Base-by-base conservation (phyloP, 2,797 vertebrate genomes). In the Sebastiscus tertius region DNA sequence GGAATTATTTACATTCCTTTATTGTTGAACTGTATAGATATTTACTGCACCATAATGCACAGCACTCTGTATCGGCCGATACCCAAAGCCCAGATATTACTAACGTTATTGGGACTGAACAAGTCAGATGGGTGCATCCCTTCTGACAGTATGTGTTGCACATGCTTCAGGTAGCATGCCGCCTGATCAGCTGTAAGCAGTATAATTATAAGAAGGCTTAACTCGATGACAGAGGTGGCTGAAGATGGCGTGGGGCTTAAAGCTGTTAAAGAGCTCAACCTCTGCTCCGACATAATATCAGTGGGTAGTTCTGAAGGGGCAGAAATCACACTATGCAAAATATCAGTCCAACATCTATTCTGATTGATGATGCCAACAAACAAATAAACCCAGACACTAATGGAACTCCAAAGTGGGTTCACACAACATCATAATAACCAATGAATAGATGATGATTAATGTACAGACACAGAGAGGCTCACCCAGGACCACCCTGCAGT, bases 401-500 rank as follows among this genome's bases (percentile, higher is more conserved):
- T 46, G 42, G 13, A 14, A 20, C 46, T 18, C 8, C 18, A 18
- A 49, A 8, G 46, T 1, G 33, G 33, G 24, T 31, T 61, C 20
- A n/a, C 5, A 64, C 7, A 31, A 2, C 8, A 70, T 5, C 12
- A 18, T 46, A 16, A 18, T 46, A 46, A 36, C 34, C 34, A 7
- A 18, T 13, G 18, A 55, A 4, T 9, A 6, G 6, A 18, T 11
- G 39, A n/a, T 62, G 58, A 71, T 7, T 61, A 8, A 52, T 18
- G 34, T 1, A 62, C 12, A 64, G 7, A 46, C n/a, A 72, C 3
- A 18, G 6, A 60, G 2, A 36, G 54, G 59, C 97, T 96, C 92
- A 99, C 98, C 99, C 75, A 99, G 91, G 59, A 99, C 98, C 86
- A 99, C 95, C 91, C 98, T 97, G 71, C 95, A 96, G 93, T 99